Base-by-base conservation (phyloP, 2,797 vertebrate genomes). In the Poecile montanus region DNA sequence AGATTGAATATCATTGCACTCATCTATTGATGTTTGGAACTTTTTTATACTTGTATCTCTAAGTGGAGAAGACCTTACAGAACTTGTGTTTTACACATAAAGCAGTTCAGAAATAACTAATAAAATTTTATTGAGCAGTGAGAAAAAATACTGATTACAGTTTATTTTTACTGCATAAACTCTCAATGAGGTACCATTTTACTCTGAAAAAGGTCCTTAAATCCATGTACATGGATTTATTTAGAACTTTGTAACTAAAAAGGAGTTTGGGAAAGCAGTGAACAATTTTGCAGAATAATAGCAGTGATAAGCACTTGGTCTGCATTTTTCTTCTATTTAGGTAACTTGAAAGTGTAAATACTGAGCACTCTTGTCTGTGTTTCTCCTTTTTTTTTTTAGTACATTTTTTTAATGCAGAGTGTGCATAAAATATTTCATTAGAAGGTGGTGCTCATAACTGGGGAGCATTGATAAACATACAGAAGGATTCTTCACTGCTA, bases 1-100 rank as follows among this genome's bases (percentile, higher is more conserved):
- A 96, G 97, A 96, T 91, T 97, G 97, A 97, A 97, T 98, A 98
- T 98, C 97, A 97, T 97, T 97, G 97, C 97, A 97, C 91, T 98
- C 95, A 95, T 98, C 97, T 97, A 95, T 94, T 97, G 96, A 97
- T 97, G 93, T 89, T 97, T 96, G 90, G 85, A 96, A 98, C 98
- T 94, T 97, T 93, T 95, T 90, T 85, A 92, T 96, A 88, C 86
- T 96, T 95, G 32, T 82, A 88, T 95, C 78, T 92, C 56, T 73
- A 85, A 95, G 57, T 87, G 80, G 84, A 70, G 79, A 92, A 94
- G 48, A 96, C 95, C 57, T 93, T 95, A 71, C 5, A 45, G 83
- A 95, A 94, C 91, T 92, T 93, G 36, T 63, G 38, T 75, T 85
- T 94, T 91, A 48, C 45, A 77, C 56, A 36, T 83, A 92, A 58